Percentiles rank a stretch among this genome's conserved stretches.
These are phyloP conservation scores for Tricholauxania praeusta DNA, from an alignment of 2,888 invertebrate genomes.

Conservation along the genomic window DNA sequence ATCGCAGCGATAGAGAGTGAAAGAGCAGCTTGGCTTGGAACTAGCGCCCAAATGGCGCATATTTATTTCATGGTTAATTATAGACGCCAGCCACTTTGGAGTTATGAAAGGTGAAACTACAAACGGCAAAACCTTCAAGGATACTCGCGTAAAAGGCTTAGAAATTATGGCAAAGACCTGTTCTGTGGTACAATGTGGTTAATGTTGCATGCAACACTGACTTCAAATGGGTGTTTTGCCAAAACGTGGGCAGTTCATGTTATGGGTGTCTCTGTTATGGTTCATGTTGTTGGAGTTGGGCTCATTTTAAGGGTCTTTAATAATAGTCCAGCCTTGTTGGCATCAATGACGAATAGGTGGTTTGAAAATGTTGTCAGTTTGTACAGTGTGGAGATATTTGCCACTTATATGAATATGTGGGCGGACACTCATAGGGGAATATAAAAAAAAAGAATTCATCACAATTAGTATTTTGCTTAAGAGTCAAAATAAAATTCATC, in stretches of 20 bases:
- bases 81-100: conserved; percentile 53
- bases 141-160: conserved; percentile 25
- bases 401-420: background rate
- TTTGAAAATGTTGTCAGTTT: conserved; percentile 11
- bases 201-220: background rate
- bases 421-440: background rate
- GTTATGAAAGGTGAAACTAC: background rate
- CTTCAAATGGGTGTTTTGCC: background rate
- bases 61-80: conserved; percentile 63
- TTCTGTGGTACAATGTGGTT: background rate
- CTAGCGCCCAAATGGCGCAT: conserved; percentile 56
- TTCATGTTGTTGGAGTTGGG: background rate
- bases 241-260: conserved; percentile 12
- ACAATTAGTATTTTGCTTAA: no score
- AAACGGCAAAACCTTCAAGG: conserved; percentile 38
- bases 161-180: conserved; percentile 12
- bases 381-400: background rate
- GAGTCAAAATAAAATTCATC: no score
- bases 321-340: conserved; percentile 40
- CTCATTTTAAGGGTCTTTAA: conserved; percentile 38
- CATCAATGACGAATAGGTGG: conserved; percentile 31
- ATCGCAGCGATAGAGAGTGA: conserved; percentile 47
- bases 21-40: no score
- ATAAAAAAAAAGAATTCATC: no score
- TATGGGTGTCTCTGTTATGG: background rate